Base-by-base conservation (phyloP, 1,140 invertebrate genomes). In the Cydia splendana region DNA sequence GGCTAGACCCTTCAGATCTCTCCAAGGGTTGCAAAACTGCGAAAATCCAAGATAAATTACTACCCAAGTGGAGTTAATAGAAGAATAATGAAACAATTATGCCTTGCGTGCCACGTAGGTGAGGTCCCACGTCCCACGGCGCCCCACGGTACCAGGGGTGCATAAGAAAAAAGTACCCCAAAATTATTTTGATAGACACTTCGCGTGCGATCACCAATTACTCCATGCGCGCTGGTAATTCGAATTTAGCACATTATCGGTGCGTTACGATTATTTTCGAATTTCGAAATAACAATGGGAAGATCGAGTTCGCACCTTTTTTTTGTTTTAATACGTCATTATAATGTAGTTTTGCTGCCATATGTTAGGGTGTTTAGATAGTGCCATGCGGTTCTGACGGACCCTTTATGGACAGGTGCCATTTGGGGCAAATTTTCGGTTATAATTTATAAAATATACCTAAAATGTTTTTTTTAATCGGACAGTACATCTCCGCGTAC, bases 41-140 rank as follows among this genome's bases (percentile, higher is more conserved):
- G 73, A 78, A 62, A 82, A 83, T 82, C 79, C 65, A 76, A 83
- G 82, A 90, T 84, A 89, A 88, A 89, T 91, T 84, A 85, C 82
- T 83, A 80, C 82, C 79, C 85, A 84, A 88, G 79, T 79, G 80
- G 85, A 93, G 90, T 93, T 93, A 93, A 93, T 91, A 89, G 84
- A 88, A 90, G 85, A 91, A 90, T 91, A 93, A 93, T 93, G 91
- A 91, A 93, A 91, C 90, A 91, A 93, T 93, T 92, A 93, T 85
- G 82, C 78, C 74, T 92, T 85, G 90, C 91, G 91, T 92, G 91
- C 81, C 81, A 4, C 76, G 62, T 73, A 81, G 82, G 83, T 82
- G 79, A 75, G 84, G 80, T 79, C 81, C 81, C 80, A 82, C 83
- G 79, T 79, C 81, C 81, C 80, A 82, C 83, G 79, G 78, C 77